Base-by-base conservation (phyloP, 2,113 vertebrate genomes). In the Albula glossodonta region DNA sequence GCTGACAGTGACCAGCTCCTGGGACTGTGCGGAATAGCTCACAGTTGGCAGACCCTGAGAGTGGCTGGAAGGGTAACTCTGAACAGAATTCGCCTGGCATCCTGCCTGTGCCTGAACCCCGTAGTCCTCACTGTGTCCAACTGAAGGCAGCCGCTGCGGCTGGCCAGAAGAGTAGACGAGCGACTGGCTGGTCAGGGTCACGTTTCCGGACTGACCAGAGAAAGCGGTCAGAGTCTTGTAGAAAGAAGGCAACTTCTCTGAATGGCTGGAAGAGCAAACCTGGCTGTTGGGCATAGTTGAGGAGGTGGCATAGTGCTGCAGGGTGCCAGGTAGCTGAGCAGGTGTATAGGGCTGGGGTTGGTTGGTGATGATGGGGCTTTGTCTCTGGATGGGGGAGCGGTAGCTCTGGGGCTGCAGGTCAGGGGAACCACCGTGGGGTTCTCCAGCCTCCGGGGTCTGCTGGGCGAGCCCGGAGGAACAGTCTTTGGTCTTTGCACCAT, bases 281-380 rank as follows among this genome's bases (percentile, higher is more conserved):
- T 97, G 97, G 92, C 95, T 97, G 82, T 95, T 93, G 83, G 96
- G 93, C 91, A 96, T 93, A 86, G 93, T 96, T 89, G 96, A 96
- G 85, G 97, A 94, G 51, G 96, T 94, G 86, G 96, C 94, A 50
- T 98, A 99, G 82, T 94, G 96, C 91, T 98, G 97, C 77, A 97
- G 96, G 63, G 98, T 95, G 93, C 95, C 96, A 60, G 98, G 95
- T 41, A 99, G 94, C 91, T 98, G 98, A 79, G 96, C 95, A 89
- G 96, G 96, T 86, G 97, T 96, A 91, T 98, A 98, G 82, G 96
- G 94, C 93, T 97, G 96, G 93, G 96, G 94, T 94, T 99, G 98
- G 92, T 97, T 97, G 80, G 97, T 95, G 92, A 98, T 96, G 88
- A 97, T 97, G 53, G 97, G 97, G 91, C 96, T 98, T 93, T 97